Conservation (phyloP, 1,140 invertebrate species). For the Cydia pomonella region DNA sequence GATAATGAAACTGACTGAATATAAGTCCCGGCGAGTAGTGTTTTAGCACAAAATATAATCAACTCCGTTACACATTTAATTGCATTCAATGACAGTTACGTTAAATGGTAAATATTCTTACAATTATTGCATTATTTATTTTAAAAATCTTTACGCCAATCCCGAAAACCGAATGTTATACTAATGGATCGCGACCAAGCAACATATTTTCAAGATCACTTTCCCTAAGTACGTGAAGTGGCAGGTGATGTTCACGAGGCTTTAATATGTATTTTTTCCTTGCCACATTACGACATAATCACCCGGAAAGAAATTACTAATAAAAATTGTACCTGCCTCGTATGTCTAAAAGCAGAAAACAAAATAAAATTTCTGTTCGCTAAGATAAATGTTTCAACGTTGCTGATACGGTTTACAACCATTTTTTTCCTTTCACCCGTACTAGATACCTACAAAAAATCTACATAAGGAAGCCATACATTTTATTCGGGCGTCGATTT, state of each 20-base stretch:
- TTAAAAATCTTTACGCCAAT: no score
- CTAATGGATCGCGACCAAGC: no score
- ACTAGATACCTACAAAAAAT: conserved; percentile 51
- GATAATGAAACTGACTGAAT: conserved; percentile 71
- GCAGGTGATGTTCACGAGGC: no score
- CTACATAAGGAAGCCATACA: conserved; percentile 69
- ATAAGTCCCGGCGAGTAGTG: conserved; percentile 49
- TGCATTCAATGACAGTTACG: conserved; percentile 6
- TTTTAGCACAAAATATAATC: conserved; percentile 59
- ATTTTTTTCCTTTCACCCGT: conserved; percentile 54
- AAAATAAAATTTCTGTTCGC: conserved; percentile 2
- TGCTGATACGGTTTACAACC: conserved; percentile 44
- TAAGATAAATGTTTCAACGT: conserved; percentile 27
- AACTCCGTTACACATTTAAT: conserved; percentile 44
- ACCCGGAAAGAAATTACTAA: no score
- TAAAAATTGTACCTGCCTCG: no score
- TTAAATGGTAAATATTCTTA: no score
- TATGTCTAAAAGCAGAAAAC: neutral
- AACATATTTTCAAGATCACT: no score
- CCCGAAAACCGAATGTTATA: no score
- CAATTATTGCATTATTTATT: no score
- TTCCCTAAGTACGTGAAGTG: no score
- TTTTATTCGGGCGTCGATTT: conserved; percentile 77
- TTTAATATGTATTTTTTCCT: no score
- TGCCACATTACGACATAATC: no score